Evolutionary conservation across 2,888 invertebrate genomes (phyloP).

Genomic region (Drosophila picticornis): DNA sequence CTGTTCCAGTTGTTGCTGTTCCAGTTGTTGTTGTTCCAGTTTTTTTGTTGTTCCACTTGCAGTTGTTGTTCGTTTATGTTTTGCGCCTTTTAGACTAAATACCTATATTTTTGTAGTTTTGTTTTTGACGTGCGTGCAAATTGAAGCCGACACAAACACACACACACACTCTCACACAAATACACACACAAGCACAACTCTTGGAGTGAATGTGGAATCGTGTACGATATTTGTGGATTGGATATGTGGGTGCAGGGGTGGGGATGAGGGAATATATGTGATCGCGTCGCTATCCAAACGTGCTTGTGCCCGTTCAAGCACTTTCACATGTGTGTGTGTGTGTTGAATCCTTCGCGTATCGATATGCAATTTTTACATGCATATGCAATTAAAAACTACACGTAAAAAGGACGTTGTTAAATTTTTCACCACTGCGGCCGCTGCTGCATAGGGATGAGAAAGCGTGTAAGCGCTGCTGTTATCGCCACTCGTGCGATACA

Average conservation of each 20-base stretch:
- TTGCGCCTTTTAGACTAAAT: slow-evolving; percentile 26
- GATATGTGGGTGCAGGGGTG: slow-evolving; percentile 10
- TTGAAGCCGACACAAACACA: slow-evolving; percentile 70
- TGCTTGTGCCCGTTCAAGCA: slow-evolving; percentile 28
- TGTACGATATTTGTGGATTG: slow-evolving; percentile 51
- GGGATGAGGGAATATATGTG: slow-evolving; percentile 11
- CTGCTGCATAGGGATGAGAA: slow-evolving; percentile 54
- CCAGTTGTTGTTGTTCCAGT: slow-evolving; percentile 18
- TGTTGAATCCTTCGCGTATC: not conserved
- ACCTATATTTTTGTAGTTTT: slow-evolving; percentile 40
- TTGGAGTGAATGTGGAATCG: slow-evolving; percentile 57
- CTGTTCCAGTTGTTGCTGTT: slow-evolving; percentile 15
- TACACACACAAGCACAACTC: slow-evolving; percentile 35
- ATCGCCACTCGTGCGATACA: slow-evolving; percentile 42
- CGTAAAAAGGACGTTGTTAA: slow-evolving; percentile 55
- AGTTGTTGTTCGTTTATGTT: slow-evolving; percentile 22
- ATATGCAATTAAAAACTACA: slow-evolving; percentile 43
- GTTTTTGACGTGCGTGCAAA: slow-evolving; percentile 63
- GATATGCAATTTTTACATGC: slow-evolving; percentile 28
- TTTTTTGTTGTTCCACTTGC: not conserved
- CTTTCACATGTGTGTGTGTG: slow-evolving; percentile 20
- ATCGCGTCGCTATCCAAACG: slow-evolving; percentile 30
- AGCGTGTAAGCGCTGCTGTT: slow-evolving; percentile 34
- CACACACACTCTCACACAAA: slow-evolving; percentile 29
- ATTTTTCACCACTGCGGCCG: slow-evolving; percentile 64